Conservation (phyloP, 2,113 vertebrate species). For the Edolisoma coerulescens region DNA sequence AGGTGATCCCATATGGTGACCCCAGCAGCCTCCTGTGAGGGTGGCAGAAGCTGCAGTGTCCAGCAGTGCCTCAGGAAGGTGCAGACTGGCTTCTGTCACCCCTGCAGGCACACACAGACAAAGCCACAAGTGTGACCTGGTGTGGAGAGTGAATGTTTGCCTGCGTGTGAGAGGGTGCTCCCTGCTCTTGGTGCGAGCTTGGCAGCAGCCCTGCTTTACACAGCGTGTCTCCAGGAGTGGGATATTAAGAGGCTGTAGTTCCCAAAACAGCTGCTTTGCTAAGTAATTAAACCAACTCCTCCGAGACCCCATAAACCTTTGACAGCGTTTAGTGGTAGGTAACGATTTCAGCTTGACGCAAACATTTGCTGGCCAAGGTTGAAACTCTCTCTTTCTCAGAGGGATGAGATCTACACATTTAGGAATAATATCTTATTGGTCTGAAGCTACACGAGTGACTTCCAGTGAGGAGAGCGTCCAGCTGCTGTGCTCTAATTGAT, state of each 20-base stretch:
- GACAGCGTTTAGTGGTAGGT: background rate
- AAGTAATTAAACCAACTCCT: constrained; percentile 12
- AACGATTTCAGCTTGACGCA: background rate
- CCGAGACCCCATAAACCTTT: background rate
- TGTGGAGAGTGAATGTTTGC: background rate
- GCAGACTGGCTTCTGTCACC: background rate
- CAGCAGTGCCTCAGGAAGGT: background rate
- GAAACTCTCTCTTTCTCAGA: background rate
- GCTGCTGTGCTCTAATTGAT: constrained; percentile 30
- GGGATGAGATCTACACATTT: background rate
- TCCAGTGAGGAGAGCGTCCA: background rate
- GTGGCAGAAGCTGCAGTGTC: background rate
- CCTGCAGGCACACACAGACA: background rate
- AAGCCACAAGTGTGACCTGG: background rate
- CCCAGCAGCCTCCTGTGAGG: background rate
- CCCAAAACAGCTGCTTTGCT: background rate
- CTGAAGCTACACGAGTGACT: background rate
- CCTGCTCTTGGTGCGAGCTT: background rate
- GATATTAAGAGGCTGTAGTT: background rate
- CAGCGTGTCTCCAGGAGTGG: background rate
- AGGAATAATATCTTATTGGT: background rate
- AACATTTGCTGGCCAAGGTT: background rate
- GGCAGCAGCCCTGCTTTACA: background rate
- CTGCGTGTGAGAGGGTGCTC: background rate
- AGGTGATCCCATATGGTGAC: background rate